Conservation (phyloP, 2,113 vertebrate genomes). For the Alaudala cheleensis region DNA sequence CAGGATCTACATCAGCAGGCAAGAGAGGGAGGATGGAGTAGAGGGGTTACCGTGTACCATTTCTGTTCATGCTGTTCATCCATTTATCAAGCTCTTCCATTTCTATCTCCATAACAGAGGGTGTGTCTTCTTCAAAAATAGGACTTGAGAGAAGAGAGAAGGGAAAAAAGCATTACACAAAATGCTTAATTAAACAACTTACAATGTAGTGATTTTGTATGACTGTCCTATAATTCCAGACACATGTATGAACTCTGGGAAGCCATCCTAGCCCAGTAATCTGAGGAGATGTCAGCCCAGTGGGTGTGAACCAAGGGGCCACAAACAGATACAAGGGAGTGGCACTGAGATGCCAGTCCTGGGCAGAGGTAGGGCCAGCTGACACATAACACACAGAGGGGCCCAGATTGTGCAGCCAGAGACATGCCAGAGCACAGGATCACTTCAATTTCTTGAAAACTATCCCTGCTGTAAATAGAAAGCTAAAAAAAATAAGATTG, state of each 20-base stretch:
- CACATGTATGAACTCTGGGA: not conserved
- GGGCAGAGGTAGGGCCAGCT: not conserved
- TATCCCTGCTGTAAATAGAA: not conserved
- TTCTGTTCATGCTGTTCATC: constrained; percentile 85
- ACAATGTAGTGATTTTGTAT: not conserved
- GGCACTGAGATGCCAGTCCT: accelerated
- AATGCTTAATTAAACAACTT: not conserved
- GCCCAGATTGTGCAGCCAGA: not conserved
- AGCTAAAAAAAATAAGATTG: not conserved
- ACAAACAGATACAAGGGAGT: accelerated
- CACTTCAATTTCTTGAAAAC: not conserved
- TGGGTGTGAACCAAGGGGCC: not conserved
- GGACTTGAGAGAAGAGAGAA: constrained; percentile 75
- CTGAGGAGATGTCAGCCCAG: not conserved
- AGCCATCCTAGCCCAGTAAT: not conserved
- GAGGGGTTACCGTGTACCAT: constrained; percentile 70
- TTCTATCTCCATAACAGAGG: constrained; percentile 96
- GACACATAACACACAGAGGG: not conserved
- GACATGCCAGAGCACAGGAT: not conserved
- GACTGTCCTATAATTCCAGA: not conserved
- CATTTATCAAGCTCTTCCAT: constrained; percentile 97
- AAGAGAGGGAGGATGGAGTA: not conserved
- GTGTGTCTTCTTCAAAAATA: constrained; percentile 97
- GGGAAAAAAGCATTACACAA: not conserved
- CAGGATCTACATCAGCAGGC: not conserved